Conservation (phyloP, 2,113 vertebrate genomes). For the Panthera uncia region DNA sequence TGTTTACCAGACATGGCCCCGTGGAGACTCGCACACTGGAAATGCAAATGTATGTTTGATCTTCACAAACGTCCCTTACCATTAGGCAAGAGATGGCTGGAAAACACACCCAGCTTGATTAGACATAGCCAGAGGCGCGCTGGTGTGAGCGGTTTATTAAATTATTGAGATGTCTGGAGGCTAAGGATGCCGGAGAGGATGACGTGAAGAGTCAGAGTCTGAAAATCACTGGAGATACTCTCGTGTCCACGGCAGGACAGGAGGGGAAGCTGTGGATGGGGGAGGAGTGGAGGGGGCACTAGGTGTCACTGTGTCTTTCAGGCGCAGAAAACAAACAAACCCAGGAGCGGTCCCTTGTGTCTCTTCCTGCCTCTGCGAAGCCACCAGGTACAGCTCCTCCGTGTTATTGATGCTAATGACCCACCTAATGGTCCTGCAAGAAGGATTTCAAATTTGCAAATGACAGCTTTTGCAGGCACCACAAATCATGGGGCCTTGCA, state of each 20-base stretch:
- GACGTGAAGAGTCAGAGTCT: neutral
- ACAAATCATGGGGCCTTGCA: slow-evolving; percentile 59
- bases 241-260: neutral
- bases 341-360: neutral
- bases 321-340: neutral
- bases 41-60: slow-evolving; percentile 45
- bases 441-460: slow-evolving; percentile 63
- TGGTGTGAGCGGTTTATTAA: slow-evolving; percentile 64
- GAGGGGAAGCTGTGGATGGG: neutral
- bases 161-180: slow-evolving; percentile 68
- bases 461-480: slow-evolving; percentile 55
- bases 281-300: fast-evolving
- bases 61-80: slow-evolving; percentile 38
- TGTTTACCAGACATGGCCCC: neutral
- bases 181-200: neutral
- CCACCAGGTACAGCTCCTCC: slow-evolving; percentile 20
- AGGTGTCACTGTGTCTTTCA: neutral
- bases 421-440: slow-evolving; percentile 10
- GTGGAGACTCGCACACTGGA: neutral
- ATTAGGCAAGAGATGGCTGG: slow-evolving; percentile 49
- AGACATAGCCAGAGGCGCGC: slow-evolving; percentile 64
- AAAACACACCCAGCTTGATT: slow-evolving; percentile 30
- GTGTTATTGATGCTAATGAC: slow-evolving; percentile 68
- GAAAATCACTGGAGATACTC: neutral
- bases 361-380: slow-evolving; percentile 51